These are phyloP conservation scores for Cyclopterus lumpus DNA, from an alignment of 2,797 vertebrate species.

Conservation along the genomic window DNA sequence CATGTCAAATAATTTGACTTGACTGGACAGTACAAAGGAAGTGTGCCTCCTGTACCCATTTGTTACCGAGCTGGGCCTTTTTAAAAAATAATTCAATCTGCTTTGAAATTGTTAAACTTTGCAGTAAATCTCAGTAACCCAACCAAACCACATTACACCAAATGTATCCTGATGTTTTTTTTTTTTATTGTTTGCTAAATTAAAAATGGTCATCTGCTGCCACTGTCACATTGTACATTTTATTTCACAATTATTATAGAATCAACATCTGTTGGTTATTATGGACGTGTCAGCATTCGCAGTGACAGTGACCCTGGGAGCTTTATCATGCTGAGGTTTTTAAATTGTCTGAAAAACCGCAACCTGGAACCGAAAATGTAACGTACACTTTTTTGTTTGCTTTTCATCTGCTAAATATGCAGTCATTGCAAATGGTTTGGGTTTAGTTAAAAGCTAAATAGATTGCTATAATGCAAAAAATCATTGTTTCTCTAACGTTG, in stretches of 20 bases:
- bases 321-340: constrained; percentile 21
- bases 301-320: constrained; percentile 36
- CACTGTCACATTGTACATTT: constrained; percentile 65
- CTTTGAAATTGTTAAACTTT: constrained; percentile 24
- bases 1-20: neutral
- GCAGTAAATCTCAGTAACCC: constrained; percentile 26
- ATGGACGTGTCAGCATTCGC: constrained; percentile 36
- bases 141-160: constrained; percentile 25
- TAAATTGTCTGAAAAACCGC: constrained; percentile 1
- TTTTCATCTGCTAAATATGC: constrained; percentile 26
- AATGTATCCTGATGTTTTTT: constrained; percentile 30
- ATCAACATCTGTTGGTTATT: constrained; percentile 72
- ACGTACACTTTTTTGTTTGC: neutral
- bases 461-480: constrained; percentile 34
- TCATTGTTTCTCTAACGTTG: constrained; percentile 39
- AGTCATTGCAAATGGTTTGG: constrained; percentile 47
- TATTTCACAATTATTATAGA: constrained; percentile 69
- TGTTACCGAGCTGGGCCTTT: constrained; percentile 40
- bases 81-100: constrained; percentile 46
- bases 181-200: constrained; percentile 59
- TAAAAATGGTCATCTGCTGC: constrained; percentile 72
- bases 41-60: neutral
- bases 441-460: constrained; percentile 40
- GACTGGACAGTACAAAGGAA: constrained; percentile 2
- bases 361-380: neutral